A percentile compares a stretch with the other conserved stretches of the same genome.
phyloP scores from a whole-genome alignment of 2,113 vertebrate genomes.

The Donacobius atricapilla region DNA sequence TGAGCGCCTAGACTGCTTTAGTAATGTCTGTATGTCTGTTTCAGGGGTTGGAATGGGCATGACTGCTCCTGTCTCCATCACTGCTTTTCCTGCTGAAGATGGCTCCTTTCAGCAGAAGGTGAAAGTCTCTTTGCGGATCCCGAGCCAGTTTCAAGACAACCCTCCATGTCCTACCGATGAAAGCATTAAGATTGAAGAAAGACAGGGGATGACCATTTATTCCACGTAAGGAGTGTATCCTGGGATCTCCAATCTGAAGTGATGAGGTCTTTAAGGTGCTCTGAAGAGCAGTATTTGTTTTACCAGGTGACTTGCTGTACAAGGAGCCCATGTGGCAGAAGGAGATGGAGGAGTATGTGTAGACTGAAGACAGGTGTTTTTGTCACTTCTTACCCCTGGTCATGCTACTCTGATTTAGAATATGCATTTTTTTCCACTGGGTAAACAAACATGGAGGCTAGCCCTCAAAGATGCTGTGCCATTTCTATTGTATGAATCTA shows the following conservation, averaged over 20 bases:
- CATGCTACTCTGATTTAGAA: background rate
- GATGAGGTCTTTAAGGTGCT: background rate
- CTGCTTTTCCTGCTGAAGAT: constrained; percentile 81
- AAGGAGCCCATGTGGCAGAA: background rate
- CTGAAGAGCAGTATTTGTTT: background rate
- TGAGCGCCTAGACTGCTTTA: background rate
- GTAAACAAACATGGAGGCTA: background rate
- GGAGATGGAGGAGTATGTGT: background rate
- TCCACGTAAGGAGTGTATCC: constrained; percentile 74
- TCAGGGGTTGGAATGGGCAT: constrained; percentile 86
- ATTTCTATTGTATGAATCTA: background rate
- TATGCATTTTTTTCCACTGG: background rate
- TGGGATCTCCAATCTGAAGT: background rate
- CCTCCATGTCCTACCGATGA: constrained; percentile 79
- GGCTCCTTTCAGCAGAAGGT: constrained; percentile 83
- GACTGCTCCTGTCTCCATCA: constrained; percentile 83
- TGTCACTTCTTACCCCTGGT: background rate
- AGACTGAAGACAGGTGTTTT: background rate
- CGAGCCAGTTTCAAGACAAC: constrained; percentile 75
- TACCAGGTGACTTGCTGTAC: background rate
- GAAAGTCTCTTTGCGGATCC: constrained; percentile 83
- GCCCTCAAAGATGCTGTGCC: background rate
- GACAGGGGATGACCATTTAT: constrained; percentile 84
- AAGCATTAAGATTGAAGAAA: constrained; percentile 80
- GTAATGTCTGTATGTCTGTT: background rate